phyloP scores from a whole-genome alignment of 1,140 invertebrate species.

The Himalopsyche phryganea region DNA sequence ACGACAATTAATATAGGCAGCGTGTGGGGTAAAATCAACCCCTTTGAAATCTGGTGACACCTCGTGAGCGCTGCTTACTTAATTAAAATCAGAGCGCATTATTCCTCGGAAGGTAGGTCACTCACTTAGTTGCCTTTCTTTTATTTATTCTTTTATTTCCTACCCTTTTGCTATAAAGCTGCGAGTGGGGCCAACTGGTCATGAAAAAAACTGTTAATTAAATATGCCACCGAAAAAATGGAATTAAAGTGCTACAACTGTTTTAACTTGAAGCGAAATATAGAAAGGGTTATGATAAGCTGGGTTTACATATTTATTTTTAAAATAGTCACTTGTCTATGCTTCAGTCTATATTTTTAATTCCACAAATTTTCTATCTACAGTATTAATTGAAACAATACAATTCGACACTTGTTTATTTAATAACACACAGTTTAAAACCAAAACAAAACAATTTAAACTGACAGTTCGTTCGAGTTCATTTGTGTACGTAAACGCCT shows the following conservation, averaged over 20 bases:
- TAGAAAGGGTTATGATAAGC: slow-evolving; percentile 17
- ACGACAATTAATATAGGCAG: slow-evolving; percentile 7
- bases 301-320: background rate
- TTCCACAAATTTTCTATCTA: no score
- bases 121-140: slow-evolving; percentile 7
- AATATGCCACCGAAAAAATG: slow-evolving; percentile 26
- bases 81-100: slow-evolving; percentile 19
- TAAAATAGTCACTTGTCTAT: no score
- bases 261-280: slow-evolving; percentile 15
- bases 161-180: slow-evolving; percentile 4
- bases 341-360: no score
- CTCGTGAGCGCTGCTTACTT: slow-evolving; percentile 13
- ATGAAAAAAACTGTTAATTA: slow-evolving; percentile 30
- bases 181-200: slow-evolving; percentile 5
- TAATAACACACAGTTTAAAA: no score
- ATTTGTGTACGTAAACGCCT: no score
- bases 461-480: no score
- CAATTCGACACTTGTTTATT: no score
- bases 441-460: no score
- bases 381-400: no score
- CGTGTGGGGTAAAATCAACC: slow-evolving; percentile 13
- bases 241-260: slow-evolving; percentile 20
- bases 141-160: slow-evolving; percentile 25
- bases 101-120: slow-evolving; percentile 4
- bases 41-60: slow-evolving; percentile 1